Evolutionary conservation across 2,888 invertebrate species (phyloP), one percentile per base, ranked within the genome.

Genomic region (Gymnoscelis rufifasciata): DNA sequence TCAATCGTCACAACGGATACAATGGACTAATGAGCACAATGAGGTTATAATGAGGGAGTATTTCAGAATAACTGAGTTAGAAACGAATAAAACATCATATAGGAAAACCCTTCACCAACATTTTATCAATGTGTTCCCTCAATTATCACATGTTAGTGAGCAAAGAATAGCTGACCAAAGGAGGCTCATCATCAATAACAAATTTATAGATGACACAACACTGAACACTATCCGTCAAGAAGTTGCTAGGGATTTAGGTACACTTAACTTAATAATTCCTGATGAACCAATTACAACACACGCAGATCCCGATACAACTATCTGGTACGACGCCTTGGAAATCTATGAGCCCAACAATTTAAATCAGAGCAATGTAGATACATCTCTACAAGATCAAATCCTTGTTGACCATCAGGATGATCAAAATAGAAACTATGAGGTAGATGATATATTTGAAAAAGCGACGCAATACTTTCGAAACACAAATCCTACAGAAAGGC

Each of bases 111-210:
- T 45, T 8, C 45, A 45, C 12, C 28, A 11, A n/a, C n/a, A n/a
- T n/a, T n/a, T n/a, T n/a, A n/a, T n/a, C n/a, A n/a, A n/a, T n/a
- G n/a, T n/a, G n/a, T 39, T 27, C 10, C 45, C 45, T 1, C 35
- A 45, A 6, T 27, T 45, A 14, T 3, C 35, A 1, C 45, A 43
- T 6, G 3, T 48, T 1, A 35, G 37, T 12, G 48, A 48, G 19
- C 48, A 48, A 33, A 23, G 48, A 7, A 40, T 48, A 7, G 39
- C 48, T 7, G 48, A 48, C 23, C 48, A 48, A 19, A 27, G 43
- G 7, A 13, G 48, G 3, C 19, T 40, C 3, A 48, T 48, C 0
- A 8, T 43, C n/a, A 36, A 35, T 5, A 43, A 48, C 23, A 43
- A 37, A 31, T 15, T 43, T 1, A 11, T 43, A 4, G 10, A 15